A percentile compares a stretch with the other conserved stretches of the same genome.
Conservation (phyloP, 1,140 invertebrate species). For the Euwallacea similis region DNA sequence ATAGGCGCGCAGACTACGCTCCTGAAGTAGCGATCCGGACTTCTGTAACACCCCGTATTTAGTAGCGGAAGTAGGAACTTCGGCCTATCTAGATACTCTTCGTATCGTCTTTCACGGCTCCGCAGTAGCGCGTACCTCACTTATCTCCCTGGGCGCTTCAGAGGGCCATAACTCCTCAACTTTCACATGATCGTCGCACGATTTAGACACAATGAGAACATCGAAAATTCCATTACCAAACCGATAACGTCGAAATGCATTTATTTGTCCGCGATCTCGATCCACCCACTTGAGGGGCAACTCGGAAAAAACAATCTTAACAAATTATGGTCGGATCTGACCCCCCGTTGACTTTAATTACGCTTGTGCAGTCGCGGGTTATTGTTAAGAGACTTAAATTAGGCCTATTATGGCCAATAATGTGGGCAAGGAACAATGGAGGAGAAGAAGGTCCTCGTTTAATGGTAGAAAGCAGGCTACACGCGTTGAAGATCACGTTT, state of each 20-base stretch:
- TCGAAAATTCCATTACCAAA: background rate
- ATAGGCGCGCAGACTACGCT: too few relatives aligned
- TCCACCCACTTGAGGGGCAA: background rate
- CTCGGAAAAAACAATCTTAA: constrained; percentile 4
- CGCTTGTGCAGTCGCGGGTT: background rate
- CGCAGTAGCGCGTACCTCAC: too few relatives aligned
- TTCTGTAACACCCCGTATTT: too few relatives aligned
- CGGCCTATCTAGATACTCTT: too few relatives aligned
- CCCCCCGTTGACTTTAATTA: constrained; percentile 9
- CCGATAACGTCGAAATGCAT: background rate
- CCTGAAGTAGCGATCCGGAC: too few relatives aligned
- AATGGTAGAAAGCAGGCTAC: background rate
- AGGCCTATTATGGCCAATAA: background rate
- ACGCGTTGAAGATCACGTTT: background rate
- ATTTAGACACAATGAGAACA: constrained; percentile 1
- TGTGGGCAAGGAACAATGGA: background rate
- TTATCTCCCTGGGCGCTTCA: too few relatives aligned
- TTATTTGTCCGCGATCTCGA: background rate
- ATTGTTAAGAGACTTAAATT: background rate
- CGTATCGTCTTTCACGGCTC: too few relatives aligned
- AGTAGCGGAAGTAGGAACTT: too few relatives aligned
- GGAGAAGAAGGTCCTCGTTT: background rate
- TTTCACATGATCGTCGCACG: constrained; percentile 1
- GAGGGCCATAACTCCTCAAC: background rate
- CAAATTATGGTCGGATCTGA: constrained; percentile 12